Conservation (phyloP, 2,888 invertebrate species). For the Lepeophtheirus nordmannii region DNA sequence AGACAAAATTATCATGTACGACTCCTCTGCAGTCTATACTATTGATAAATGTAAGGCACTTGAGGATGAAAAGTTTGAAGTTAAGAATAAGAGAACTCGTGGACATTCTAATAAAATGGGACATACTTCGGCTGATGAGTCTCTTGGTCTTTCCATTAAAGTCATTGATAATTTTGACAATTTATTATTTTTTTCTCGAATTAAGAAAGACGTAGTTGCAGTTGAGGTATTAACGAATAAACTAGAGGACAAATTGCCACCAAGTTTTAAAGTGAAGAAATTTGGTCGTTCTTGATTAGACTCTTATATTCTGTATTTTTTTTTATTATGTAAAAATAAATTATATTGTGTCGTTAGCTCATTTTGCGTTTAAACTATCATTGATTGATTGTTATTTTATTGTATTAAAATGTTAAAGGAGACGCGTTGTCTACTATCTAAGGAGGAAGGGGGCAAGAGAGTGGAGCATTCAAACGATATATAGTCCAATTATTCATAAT, state of each 20-base stretch:
- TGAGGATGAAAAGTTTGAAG: neutral
- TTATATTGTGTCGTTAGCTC: neutral
- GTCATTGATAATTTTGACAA: constrained; percentile 12
- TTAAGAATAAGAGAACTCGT: neutral
- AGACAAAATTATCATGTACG: neutral
- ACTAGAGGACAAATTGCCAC: constrained; percentile 23
- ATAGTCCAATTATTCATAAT: too few relatives aligned
- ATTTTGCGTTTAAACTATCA: neutral
- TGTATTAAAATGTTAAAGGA: too few relatives aligned
- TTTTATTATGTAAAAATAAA: constrained; percentile 1
- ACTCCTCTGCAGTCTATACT: neutral
- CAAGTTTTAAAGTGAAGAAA: constrained; percentile 21
- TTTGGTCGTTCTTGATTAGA: constrained; percentile 6
- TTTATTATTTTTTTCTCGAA: neutral
- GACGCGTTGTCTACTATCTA: too few relatives aligned
- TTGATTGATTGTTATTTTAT: too few relatives aligned
- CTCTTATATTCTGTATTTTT: neutral
- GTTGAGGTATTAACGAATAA: constrained; percentile 18
- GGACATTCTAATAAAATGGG: too few relatives aligned
- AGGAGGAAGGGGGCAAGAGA: too few relatives aligned
- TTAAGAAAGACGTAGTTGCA: constrained; percentile 15
- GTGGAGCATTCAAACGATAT: too few relatives aligned
- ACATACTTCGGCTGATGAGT: too few relatives aligned
- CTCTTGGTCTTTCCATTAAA: neutral
- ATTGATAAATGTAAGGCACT: neutral